Conservation (phyloP, 1,140 invertebrate genomes). For the Bombyx mori region DNA sequence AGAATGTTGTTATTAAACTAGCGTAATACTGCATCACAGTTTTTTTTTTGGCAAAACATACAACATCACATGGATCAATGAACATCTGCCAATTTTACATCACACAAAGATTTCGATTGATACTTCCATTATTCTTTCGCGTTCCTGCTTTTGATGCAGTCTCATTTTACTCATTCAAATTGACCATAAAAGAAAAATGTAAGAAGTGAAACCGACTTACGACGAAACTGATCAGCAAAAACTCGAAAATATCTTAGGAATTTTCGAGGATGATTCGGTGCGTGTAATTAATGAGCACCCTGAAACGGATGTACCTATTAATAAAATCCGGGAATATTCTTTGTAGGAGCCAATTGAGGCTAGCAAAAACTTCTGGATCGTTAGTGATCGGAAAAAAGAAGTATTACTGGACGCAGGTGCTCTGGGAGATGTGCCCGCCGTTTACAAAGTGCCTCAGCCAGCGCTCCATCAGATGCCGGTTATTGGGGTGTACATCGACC, state of each 20-base stretch:
- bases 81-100: too few species aligned
- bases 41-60: constrained; percentile 6
- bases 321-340: not conserved
- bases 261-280: constrained; percentile 3
- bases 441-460: constrained; percentile 75
- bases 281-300: not conserved
- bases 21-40: too few species aligned
- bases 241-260: constrained; percentile 5
- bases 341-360: constrained; percentile 48
- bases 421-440: constrained; percentile 76
- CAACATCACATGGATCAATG: constrained; percentile 12
- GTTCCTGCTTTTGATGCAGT: constrained; percentile 21
- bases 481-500: constrained; percentile 82
- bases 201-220: constrained; percentile 5
- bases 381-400: constrained; percentile 35
- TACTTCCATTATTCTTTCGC: constrained; percentile 36
- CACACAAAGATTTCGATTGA: constrained; percentile 4
- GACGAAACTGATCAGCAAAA: constrained; percentile 5
- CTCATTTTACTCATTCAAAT: constrained; percentile 19
- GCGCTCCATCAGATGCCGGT: constrained; percentile 78
- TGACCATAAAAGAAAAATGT: constrained; percentile 12
- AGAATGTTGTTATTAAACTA: too few species aligned
- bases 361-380: constrained; percentile 38
- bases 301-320: not conserved
- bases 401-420: constrained; percentile 71